Evolutionary conservation across 2,888 invertebrate genomes (phyloP), one percentile per base, ranked within the genome.

Genomic region (Coleophora deauratella): DNA sequence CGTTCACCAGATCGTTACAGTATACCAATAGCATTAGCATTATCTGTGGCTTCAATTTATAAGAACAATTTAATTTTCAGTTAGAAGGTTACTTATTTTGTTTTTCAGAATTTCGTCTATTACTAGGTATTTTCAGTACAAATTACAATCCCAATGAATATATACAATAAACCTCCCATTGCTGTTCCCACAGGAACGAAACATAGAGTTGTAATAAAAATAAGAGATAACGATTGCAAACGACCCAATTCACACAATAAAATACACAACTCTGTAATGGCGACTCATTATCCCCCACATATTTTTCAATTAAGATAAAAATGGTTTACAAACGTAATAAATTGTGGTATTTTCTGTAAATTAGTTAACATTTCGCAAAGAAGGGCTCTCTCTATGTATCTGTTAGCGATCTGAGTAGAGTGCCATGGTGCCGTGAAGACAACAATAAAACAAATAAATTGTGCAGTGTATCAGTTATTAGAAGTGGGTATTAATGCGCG

Each of bases 401-500:
- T n/a, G n/a, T n/a, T 31, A n/a, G 31, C 11, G 31, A 10, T 31
- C 31, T 7, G 31, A 47, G 46, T 54, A 42, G 47, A 54, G 53
- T 54, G 56, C 54, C 60, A 66, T 64, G 66, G 53, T 54, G 56
- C 54, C 60, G 66, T 64, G 66, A 66, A 62, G 63, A 63, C 57
- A 21, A 21, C 3, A 67, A 68, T 72, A 72, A 72, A 75, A 71
- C 65, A 71, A 76, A 77, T 75, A 72, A 71, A 73, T 64, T 57
- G 64, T 60, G 57, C 57, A 57, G 65, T 63, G 55, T 60, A 59
- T 66, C 68, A 74, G 72, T 71, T 80, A 77, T 66, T 70, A 66
- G 72, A 70, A 65, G 72, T 73, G 69, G 69, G 62, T 74, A 75
- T 80, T 78, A 78, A 80, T 79, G 79, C 74, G 64, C 55, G 43